A percentile compares a stretch with the other conserved stretches of the same genome.
Evolutionary conservation across 2,113 vertebrate genomes (phyloP).

Genomic region (Pituophis catenifer): DNA sequence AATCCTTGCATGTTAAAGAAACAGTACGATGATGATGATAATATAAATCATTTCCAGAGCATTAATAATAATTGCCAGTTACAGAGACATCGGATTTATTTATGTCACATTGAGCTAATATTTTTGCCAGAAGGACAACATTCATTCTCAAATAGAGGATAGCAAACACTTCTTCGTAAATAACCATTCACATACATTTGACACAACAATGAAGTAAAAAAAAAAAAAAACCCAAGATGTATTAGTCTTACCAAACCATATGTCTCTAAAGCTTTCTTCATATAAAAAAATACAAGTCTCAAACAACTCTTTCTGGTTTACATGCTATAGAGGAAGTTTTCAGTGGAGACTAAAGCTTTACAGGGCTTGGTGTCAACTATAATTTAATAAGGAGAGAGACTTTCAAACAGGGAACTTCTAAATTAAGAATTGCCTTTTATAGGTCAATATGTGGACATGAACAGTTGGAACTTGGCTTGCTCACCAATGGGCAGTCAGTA

Average conservation of each 20-base stretch:
- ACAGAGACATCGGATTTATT: neutral
- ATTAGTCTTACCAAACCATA: neutral
- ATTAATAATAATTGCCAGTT: neutral
- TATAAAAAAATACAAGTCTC: neutral
- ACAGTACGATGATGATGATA: neutral
- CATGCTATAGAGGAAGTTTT: neutral
- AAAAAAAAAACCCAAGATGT: neutral
- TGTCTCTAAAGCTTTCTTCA: neutral
- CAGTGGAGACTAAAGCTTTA: neutral
- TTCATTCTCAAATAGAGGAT: neutral
- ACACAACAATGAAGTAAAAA: neutral
- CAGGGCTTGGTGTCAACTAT: neutral
- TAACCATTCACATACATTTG: neutral
- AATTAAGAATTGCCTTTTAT: neutral
- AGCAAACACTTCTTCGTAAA: neutral
- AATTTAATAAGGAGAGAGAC: neutral
- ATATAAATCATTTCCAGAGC: neutral
- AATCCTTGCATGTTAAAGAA: neutral
- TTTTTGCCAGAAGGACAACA: neutral
- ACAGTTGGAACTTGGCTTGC: neutral
- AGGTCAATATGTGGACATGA: neutral
- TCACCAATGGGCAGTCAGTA: neutral
- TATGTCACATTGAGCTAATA: neutral
- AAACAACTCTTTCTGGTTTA: neutral
- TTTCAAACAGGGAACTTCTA: neutral